Evolutionary conservation across 1,140 invertebrate genomes (phyloP), one percentile per base, ranked within the genome.

Genomic region (Habropoda laboriosa): DNA sequence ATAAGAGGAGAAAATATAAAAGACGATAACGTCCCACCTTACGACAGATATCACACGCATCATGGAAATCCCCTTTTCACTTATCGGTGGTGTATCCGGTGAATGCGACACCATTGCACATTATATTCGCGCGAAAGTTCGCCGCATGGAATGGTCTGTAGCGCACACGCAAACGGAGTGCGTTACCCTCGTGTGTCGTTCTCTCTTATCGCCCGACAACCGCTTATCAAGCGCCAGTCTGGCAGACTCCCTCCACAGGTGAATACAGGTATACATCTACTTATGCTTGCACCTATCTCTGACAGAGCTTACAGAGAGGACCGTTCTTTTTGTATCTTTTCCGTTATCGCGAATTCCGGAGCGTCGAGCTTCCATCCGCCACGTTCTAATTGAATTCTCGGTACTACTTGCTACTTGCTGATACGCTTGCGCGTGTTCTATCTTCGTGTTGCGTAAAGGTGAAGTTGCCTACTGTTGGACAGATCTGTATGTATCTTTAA

Each of bases 141-240:
- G 42, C 49, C 49, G 45, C 12, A 42, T 63, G 82, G 64, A 82
- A 74, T 75, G 53, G 53, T 40, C 79, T 71, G n/a, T 78, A 74
- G 55, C 53, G 32, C 64, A 58, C 74, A 79, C n/a, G 73, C 61
- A 47, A 72, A 32, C 35, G 7, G 84, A 87, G 87, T 86, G 67
- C 87, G 78, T 89, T 89, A 89, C 83, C 88, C 88, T 86, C 85
- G 73, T 45, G 74, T 78, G 79, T 82, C 85, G 74, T 78, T 72
- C 75, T 63, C 66, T 82, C 80, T 89, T 89, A 89, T 89, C 88
- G 83, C 81, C 38, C 83, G 81, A 82, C 81, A 83, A 86, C 76
- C 80, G 87, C 87, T 88, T 89, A 89, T 89, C 88, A 88, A 88
- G 83, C 83, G 83, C 87, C 85, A 89, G 88, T 86, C 85, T 88